Conservation (phyloP, 2,113 vertebrate species). For the Podarcis cretensis region DNA sequence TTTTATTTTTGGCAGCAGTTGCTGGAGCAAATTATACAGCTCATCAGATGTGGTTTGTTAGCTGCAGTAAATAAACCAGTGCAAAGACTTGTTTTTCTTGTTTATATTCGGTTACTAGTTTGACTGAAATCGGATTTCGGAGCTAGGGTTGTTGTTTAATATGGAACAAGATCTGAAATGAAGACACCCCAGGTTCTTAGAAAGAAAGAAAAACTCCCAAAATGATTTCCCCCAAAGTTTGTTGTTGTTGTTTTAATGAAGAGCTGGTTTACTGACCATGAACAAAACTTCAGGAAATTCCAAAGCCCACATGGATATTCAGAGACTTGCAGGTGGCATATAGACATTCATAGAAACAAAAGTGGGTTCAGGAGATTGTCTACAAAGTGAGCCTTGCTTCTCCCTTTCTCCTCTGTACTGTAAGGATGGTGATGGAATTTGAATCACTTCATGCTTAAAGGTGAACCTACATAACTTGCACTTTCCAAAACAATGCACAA, state of each 20-base stretch:
- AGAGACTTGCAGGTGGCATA: background rate
- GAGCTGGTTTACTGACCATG: background rate
- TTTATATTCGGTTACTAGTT: slow-evolving; percentile 74
- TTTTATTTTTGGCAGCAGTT: slow-evolving; percentile 84
- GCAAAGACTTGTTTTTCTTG: slow-evolving; percentile 76
- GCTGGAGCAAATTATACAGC: slow-evolving; percentile 81
- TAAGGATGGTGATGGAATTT: too few relatives aligned
- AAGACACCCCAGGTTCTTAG: background rate
- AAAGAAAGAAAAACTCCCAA: background rate
- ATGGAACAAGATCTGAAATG: background rate
- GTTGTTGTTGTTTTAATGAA: too few relatives aligned
- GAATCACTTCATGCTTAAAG: too few relatives aligned
- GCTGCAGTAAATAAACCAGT: slow-evolving; percentile 75
- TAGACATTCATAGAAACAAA: background rate
- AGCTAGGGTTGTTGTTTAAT: background rate
- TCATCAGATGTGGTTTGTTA: slow-evolving; percentile 83
- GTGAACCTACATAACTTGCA: too few relatives aligned
- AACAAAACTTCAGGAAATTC: background rate
- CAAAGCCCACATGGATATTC: background rate
- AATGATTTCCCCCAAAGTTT: background rate
- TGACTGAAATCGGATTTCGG: slow-evolving; percentile 70
- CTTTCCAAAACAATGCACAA: too few relatives aligned
- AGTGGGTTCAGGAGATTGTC: background rate
- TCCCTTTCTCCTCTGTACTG: background rate
- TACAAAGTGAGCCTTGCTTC: background rate